These are phyloP conservation scores for Calvadosia cruxmelitensis DNA, from an alignment of 30 jellyfish, hydroid and myxozoan genomes.

Conservation along the genomic window DNA sequence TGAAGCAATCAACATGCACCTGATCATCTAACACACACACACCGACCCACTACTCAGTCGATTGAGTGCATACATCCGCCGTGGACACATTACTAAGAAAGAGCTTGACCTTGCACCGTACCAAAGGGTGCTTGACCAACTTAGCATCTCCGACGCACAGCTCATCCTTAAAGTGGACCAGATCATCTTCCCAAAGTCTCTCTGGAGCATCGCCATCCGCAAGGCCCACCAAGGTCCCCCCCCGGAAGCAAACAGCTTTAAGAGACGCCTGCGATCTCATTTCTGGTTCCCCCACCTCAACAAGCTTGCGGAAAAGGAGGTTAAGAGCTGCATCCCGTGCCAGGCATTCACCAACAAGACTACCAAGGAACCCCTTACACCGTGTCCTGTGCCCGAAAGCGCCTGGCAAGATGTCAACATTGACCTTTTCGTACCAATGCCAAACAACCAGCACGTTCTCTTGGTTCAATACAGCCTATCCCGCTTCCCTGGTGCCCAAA, in stretches of 20 bases:
- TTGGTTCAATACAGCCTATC: neutral
- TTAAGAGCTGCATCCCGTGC: constrained; percentile 22
- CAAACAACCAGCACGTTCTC: constrained; percentile 8
- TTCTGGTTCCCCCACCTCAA: constrained; percentile 37
- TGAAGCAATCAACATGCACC: constrained; percentile 22
- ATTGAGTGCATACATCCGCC: neutral
- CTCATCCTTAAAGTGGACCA: constrained; percentile 14
- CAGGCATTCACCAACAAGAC: constrained; percentile 25
- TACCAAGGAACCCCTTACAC: constrained; percentile 38
- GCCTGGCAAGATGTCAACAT: constrained; percentile 15
- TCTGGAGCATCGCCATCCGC: constrained; percentile 26
- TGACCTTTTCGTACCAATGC: constrained; percentile 40
- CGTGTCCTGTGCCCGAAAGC: constrained; percentile 6
- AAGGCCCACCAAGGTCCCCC: constrained; percentile 45
- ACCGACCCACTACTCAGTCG: too few relatives aligned
- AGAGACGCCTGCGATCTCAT: constrained; percentile 25
- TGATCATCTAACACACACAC: constrained; percentile 1
- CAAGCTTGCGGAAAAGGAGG: constrained; percentile 3
- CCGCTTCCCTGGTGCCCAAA: neutral
- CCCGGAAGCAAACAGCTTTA: constrained; percentile 21
- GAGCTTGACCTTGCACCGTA: neutral
- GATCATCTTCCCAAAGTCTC: constrained; percentile 20
- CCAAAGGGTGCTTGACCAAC: neutral
- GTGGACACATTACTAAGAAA: neutral
- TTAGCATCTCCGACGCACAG: constrained; percentile 37